Percentiles rank a stretch among this genome's conserved stretches.
Evolutionary conservation across 1,140 invertebrate species (phyloP).

Genomic region (Drosophila subobscura): DNA sequence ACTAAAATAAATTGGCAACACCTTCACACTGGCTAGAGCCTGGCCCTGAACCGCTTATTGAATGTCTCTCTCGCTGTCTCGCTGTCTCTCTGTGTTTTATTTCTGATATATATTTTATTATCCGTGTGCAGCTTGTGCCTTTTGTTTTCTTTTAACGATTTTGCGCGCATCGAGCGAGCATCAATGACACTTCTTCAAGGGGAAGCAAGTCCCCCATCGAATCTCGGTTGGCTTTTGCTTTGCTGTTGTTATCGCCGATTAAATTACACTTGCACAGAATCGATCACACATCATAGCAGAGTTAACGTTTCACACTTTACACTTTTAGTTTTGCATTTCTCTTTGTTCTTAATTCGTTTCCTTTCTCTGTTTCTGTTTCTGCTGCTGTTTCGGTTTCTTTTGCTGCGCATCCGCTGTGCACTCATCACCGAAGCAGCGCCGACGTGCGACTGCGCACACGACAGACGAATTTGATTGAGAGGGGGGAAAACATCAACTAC

Average conservation of each 20-base stretch:
- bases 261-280: conserved; percentile 47
- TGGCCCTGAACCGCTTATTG: conserved; percentile 77
- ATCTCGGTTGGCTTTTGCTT: neutral
- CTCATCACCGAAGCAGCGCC: conserved; percentile 58
- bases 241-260: conserved; percentile 29
- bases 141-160: conserved; percentile 14
- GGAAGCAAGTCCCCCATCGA: conserved; percentile 3
- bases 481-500: conserved; percentile 46
- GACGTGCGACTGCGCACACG: conserved; percentile 64
- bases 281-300: conserved; percentile 8
- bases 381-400: neutral
- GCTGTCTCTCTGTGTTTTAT: conserved; percentile 26
- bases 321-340: conserved; percentile 30
- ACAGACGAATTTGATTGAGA: conserved; percentile 52
- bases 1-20: conserved; percentile 76
- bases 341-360: conserved; percentile 25
- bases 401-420: conserved; percentile 43
- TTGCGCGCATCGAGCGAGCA: conserved; percentile 34
- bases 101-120: conserved; percentile 13
- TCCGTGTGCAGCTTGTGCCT: conserved; percentile 25
- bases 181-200: conserved; percentile 33
- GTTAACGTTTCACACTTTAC: conserved; percentile 37
- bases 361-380: conserved; percentile 19
- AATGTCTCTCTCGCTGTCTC: conserved; percentile 52
- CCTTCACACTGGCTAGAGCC: conserved; percentile 47